Percentiles rank a stretch among this genome's conserved stretches.
These are phyloP conservation scores for Melierax canorus DNA, from an alignment of 2,113 vertebrate genomes.

Conservation along the genomic window DNA sequence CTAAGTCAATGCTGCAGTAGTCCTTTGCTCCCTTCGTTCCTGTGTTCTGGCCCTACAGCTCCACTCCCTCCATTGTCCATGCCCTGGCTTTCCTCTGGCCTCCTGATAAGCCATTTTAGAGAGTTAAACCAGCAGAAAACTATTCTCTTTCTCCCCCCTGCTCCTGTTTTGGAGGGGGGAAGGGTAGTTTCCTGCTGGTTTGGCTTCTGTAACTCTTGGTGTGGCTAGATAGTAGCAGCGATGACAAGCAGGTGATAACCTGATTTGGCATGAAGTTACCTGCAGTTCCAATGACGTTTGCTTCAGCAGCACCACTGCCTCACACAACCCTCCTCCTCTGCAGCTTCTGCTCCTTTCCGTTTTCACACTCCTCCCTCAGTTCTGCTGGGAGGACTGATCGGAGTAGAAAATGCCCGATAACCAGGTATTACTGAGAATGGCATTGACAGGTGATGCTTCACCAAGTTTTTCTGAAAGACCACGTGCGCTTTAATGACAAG, in stretches of 20 bases:
- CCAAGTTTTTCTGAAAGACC: neutral
- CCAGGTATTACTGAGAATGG: neutral
- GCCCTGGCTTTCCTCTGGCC: neutral
- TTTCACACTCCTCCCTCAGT: neutral
- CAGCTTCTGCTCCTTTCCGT: neutral
- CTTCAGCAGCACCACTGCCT: neutral
- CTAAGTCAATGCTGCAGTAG: neutral
- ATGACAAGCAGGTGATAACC: slow-evolving; percentile 33
- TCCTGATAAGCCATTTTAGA: neutral
- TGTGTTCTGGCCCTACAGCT: neutral
- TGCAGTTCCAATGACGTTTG: neutral
- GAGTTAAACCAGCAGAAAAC: neutral
- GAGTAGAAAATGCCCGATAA: neutral
- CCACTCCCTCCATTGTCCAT: neutral
- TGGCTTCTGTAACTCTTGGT: neutral
- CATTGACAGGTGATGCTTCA: neutral
- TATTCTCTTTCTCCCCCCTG: neutral
- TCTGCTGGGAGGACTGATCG: neutral
- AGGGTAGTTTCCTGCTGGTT: neutral
- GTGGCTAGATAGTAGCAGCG: neutral
- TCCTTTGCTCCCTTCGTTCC: neutral
- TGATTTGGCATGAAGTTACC: neutral
- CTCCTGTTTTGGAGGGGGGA: neutral
- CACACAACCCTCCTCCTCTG: neutral
- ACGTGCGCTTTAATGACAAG: neutral